Conservation (phyloP, 2,797 vertebrate genomes). For the Pseudotriccus pelzelni region DNA sequence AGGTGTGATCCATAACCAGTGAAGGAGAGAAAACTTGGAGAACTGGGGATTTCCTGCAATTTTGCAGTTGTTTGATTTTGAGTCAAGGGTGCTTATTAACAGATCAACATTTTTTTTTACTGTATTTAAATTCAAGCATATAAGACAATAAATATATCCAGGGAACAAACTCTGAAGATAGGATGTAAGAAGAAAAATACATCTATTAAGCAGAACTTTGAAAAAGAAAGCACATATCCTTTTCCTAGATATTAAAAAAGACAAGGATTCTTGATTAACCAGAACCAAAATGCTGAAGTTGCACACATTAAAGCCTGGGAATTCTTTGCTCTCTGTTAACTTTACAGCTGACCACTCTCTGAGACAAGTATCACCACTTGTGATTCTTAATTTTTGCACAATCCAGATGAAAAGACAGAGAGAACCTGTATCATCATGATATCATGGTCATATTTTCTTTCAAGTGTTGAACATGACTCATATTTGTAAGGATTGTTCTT, state of each 20-base stretch:
- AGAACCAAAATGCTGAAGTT: neutral
- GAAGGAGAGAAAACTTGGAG: neutral
- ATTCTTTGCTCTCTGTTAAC: neutral
- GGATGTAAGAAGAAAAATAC: neutral
- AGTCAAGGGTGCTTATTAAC: neutral
- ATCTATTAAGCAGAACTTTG: neutral
- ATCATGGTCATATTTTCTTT: neutral
- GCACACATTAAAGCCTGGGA: neutral
- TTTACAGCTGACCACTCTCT: neutral
- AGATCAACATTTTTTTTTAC: neutral
- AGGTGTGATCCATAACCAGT: neutral
- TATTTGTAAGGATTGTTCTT: neutral
- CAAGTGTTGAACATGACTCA: neutral
- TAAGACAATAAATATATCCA: neutral
- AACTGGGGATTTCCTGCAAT: neutral
- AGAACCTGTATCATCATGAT: neutral
- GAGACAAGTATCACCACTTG: neutral
- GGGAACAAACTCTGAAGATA: neutral
- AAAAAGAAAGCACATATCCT: neutral
- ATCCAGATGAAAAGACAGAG: neutral
- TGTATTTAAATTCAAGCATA: neutral
- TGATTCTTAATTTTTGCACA: neutral
- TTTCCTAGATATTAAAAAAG: neutral
- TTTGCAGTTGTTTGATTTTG: neutral
- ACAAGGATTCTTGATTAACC: neutral